phyloP scores from a whole-genome alignment of 1,140 invertebrate genomes.

The Sycophila sp. region DNA sequence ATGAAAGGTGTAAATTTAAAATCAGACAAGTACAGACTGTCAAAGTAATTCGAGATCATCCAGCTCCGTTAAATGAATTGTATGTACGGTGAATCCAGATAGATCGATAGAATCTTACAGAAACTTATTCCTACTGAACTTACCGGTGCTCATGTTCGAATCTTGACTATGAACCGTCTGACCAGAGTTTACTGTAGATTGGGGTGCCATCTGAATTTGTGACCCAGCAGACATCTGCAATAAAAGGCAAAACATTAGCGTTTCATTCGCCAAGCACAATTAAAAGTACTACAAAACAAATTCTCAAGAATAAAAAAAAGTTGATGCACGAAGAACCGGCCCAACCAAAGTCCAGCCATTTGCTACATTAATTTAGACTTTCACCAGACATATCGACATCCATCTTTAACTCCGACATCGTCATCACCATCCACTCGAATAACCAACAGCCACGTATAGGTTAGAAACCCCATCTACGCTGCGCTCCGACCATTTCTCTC shows the following conservation, averaged over 20 bases:
- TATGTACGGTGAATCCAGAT: conserved; percentile 34
- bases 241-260: conserved; percentile 10
- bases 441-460: too few relatives aligned
- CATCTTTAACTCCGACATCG: too few relatives aligned
- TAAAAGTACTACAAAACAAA: background rate
- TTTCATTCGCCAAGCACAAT: background rate
- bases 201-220: conserved; percentile 94
- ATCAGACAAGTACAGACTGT: too few relatives aligned
- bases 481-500: background rate
- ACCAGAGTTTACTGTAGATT: conserved; percentile 86
- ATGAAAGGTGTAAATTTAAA: too few relatives aligned
- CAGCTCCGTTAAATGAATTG: conserved; percentile 23
- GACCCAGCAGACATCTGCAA: conserved; percentile 93
- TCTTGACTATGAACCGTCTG: conserved; percentile 91
- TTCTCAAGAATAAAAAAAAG: background rate
- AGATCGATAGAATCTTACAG: conserved; percentile 15
- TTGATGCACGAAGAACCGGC: too few relatives aligned
- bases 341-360: too few relatives aligned
- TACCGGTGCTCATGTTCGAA: conserved; percentile 94
- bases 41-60: conserved; percentile 12
- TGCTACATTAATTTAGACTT: too few relatives aligned
- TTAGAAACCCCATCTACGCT: too few relatives aligned
- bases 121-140: conserved; percentile 41
- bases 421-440: too few relatives aligned
- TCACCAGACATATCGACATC: too few relatives aligned